phyloP scores from a whole-genome alignment of 2,888 invertebrate genomes.

The Sipha maydis region DNA sequence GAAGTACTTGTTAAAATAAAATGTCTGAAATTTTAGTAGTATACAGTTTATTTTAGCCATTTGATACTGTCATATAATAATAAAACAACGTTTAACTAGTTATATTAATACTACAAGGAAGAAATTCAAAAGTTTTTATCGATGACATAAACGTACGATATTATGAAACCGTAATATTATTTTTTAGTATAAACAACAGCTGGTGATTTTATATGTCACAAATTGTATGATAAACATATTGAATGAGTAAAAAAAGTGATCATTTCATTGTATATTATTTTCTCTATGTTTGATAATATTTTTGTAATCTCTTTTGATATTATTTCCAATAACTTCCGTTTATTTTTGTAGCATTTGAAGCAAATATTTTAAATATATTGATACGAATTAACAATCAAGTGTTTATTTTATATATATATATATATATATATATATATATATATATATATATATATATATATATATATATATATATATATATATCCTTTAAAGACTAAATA shows the following conservation, averaged over 20 bases:
- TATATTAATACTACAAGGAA: neutral
- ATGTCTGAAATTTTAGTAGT: neutral
- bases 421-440: neutral
- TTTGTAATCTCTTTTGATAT: neutral
- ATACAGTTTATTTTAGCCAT: neutral
- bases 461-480: neutral
- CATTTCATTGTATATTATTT: slow-evolving; percentile 36
- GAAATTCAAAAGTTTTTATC: neutral
- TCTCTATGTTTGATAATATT: neutral
- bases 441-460: neutral
- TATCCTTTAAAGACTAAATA: neutral
- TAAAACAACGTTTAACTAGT: neutral
- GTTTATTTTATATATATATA: too few species aligned
- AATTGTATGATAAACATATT: neutral
- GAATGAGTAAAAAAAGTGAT: neutral
- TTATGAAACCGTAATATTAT: neutral
- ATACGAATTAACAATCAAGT: too few species aligned
- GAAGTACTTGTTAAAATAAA: neutral
- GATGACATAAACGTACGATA: slow-evolving; percentile 1
- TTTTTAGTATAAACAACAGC: neutral
- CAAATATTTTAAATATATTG: too few species aligned
- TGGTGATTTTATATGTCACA: neutral
- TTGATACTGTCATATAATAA: neutral
- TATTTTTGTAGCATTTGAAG: neutral
- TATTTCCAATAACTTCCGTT: neutral